A percentile compares a stretch with the other conserved stretches of the same genome.
These are phyloP conservation scores for Solenopsis invicta DNA, from an alignment of 1,140 invertebrate genomes.

Conservation along the genomic window DNA sequence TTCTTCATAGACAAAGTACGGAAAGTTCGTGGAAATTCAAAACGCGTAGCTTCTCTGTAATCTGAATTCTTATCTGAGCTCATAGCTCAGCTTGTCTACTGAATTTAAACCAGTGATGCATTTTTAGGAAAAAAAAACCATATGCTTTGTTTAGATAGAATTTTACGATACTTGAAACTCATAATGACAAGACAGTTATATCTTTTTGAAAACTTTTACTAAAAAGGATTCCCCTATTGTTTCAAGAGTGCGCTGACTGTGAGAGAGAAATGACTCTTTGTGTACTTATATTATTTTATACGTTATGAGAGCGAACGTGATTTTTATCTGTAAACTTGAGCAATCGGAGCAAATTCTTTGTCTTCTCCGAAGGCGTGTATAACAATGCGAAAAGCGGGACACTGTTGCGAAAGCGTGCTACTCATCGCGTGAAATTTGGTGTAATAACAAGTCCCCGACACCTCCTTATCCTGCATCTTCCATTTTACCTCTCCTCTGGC, in stretches of 20 bases:
- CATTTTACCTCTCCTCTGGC: neutral
- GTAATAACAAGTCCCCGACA: conserved; percentile 24
- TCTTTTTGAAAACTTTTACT: neutral
- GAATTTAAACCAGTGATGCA: neutral
- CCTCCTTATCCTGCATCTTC: conserved; percentile 2
- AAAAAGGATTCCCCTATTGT: neutral
- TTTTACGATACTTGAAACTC: neutral
- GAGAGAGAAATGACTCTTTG: neutral
- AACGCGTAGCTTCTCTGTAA: neutral
- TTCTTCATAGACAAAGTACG: neutral
- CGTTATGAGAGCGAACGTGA: neutral
- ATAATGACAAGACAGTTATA: neutral
- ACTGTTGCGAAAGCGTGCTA: conserved; percentile 29
- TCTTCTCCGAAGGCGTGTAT: neutral
- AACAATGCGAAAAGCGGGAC: conserved; percentile 44
- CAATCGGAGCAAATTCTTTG: conserved; percentile 18
- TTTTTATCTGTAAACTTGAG: conserved; percentile 23
- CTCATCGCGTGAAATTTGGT: conserved; percentile 44
- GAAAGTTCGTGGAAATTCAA: neutral
- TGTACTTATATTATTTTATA: neutral
- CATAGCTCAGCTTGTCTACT: neutral
- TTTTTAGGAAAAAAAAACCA: neutral
- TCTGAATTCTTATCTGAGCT: neutral
- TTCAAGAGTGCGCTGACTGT: neutral
- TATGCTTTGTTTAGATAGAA: neutral